phyloP scores from a whole-genome alignment of 2,797 vertebrate genomes.

The Poeciliopsis infans region DNA sequence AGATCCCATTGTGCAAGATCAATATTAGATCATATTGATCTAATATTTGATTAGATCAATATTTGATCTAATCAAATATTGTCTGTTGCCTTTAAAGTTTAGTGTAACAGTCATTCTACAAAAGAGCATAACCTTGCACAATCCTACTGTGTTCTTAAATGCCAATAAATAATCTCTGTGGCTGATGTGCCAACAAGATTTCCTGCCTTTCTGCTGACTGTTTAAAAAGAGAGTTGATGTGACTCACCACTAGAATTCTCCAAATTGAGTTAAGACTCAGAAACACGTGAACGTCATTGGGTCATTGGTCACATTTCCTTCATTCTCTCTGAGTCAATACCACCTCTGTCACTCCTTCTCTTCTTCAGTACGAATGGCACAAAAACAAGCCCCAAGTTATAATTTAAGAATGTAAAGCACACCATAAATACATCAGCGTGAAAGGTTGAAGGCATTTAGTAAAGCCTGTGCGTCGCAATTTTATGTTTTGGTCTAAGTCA shows the following conservation, averaged over 20 bases:
- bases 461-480: conserved; percentile 11
- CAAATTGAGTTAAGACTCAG: conserved; percentile 55
- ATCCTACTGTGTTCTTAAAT: background rate
- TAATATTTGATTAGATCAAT: no score
- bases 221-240: conserved; percentile 16
- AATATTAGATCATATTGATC: no score
- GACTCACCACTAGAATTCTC: conserved; percentile 24
- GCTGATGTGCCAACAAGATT: conserved; percentile 1
- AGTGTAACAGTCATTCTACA: background rate
- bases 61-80: background rate
- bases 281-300: conserved; percentile 53
- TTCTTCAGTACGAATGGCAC: conserved; percentile 8
- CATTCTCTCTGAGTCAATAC: conserved; percentile 56
- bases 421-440: background rate
- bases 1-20: no score
- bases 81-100: background rate
- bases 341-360: conserved; percentile 33
- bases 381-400: background rate
- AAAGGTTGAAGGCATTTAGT: conserved; percentile 22
- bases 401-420: background rate
- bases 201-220: conserved; percentile 11
- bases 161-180: background rate
- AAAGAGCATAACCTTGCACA: background rate
- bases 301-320: conserved; percentile 59
- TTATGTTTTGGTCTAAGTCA: conserved; percentile 25